phyloP scores from a whole-genome alignment of 1,140 invertebrate genomes.

The Drosophila lini region DNA sequence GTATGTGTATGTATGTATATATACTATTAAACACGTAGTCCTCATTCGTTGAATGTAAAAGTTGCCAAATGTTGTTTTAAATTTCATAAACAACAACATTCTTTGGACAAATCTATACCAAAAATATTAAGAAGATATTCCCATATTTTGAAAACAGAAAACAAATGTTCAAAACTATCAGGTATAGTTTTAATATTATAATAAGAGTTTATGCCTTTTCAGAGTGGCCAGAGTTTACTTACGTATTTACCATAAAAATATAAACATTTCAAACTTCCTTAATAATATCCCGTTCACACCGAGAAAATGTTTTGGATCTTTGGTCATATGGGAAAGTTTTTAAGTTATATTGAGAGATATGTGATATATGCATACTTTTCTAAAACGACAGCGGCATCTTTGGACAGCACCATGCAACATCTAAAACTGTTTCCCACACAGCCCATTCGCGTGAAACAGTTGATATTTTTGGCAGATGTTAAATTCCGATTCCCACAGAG shows the following conservation, averaged over 20 bases:
- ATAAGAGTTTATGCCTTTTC: not conserved
- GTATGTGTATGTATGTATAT: conserved; percentile 4
- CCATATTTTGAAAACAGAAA: not conserved
- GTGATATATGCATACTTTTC: too few species aligned
- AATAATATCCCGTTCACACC: not conserved
- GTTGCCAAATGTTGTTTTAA: not conserved
- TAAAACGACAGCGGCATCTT: too few species aligned
- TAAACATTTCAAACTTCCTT: not conserved
- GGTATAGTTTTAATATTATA: conserved; percentile 1
- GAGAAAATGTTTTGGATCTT: too few species aligned
- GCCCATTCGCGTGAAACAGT: too few species aligned
- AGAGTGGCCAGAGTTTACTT: not conserved
- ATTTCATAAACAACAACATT: not conserved
- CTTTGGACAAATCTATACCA: not conserved
- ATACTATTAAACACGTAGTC: not conserved
- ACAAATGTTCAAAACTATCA: not conserved
- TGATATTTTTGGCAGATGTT: too few species aligned
- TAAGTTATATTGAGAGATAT: too few species aligned
- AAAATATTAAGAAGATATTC: too few species aligned
- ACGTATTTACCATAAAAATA: too few species aligned
- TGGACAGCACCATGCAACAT: too few species aligned
- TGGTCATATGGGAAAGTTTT: too few species aligned
- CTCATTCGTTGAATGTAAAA: not conserved
- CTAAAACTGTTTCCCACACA: too few species aligned
- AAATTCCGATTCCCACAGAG: too few species aligned